Evolutionary conservation across 2,888 invertebrate species (phyloP).

Genomic region (Fragum sueziense): DNA sequence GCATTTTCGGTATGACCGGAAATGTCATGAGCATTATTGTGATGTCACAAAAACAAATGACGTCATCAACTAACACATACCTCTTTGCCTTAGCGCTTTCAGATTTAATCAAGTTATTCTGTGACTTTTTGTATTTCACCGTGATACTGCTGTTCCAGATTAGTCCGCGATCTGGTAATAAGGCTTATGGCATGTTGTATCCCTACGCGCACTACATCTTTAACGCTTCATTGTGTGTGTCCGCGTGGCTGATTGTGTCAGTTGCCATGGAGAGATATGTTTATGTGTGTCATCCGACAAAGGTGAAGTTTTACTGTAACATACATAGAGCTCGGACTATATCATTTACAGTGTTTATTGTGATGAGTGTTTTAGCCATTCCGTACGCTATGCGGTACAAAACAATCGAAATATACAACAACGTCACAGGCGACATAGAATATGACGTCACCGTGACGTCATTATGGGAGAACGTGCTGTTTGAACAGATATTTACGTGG

Average conservation of each 20-base stretch:
- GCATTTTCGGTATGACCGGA: conserved; percentile 77
- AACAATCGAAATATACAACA: conserved; percentile 64
- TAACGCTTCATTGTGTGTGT: conserved; percentile 76
- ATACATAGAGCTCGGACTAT: conserved; percentile 73
- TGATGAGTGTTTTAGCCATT: conserved; percentile 76
- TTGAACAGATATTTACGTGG: conserved; percentile 76
- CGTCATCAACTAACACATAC: conserved; percentile 79
- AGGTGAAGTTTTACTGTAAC: conserved; percentile 72
- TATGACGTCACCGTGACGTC: conserved; percentile 73
- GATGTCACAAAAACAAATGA: conserved; percentile 75
- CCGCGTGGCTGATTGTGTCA: conserved; percentile 80
- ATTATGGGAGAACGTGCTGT: conserved; percentile 73
- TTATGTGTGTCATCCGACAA: conserved; percentile 79
- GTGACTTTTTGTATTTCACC: conserved; percentile 79
- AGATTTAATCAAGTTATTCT: conserved; percentile 79
- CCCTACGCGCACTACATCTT: conserved; percentile 81
- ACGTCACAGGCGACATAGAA: conserved; percentile 56
- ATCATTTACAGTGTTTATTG: conserved; percentile 71
- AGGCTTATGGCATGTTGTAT: conserved; percentile 77
- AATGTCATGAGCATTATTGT: conserved; percentile 78
- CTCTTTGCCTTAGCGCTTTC: conserved; percentile 78
- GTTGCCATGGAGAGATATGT: conserved; percentile 80
- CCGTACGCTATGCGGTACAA: conserved; percentile 78
- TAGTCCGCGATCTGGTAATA: conserved; percentile 69
- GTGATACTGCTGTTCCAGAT: conserved; percentile 73